Evolutionary conservation across 2,113 vertebrate genomes (phyloP).

Genomic region (Phyllostomus discolor): DNA sequence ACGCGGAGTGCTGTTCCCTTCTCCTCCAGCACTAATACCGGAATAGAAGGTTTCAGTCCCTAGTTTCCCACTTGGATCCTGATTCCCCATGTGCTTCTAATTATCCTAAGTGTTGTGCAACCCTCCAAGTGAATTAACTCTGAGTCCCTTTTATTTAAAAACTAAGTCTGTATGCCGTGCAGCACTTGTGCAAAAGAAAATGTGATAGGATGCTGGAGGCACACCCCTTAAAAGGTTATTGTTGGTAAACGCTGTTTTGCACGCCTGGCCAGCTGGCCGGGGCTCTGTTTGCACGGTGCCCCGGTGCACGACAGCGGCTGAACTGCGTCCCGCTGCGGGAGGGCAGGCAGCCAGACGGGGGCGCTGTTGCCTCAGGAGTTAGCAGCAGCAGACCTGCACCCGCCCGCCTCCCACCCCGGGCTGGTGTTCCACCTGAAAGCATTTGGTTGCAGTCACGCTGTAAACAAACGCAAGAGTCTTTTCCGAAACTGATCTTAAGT

Average conservation of each 20-base stretch:
- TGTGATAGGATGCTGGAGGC: not conserved
- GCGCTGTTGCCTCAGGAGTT: slow-evolving; percentile 4
- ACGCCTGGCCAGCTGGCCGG: not conserved
- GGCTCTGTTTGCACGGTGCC: not conserved
- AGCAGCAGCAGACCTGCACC: not conserved
- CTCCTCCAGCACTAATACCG: not conserved
- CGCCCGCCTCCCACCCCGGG: not conserved
- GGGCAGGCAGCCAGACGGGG: not conserved
- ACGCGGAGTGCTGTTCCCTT: not conserved
- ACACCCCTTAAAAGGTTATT: not conserved
- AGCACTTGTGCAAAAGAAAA: not conserved
- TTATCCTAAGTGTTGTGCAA: not conserved
- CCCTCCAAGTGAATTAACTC: not conserved
- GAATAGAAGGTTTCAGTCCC: not conserved
- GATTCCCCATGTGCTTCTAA: not conserved
- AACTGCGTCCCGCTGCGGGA: not conserved
- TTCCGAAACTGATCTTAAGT: not conserved
- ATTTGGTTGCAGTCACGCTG: not conserved
- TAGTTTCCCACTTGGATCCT: not conserved
- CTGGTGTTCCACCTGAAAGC: not conserved
- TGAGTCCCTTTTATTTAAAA: not conserved
- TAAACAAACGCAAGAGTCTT: not conserved
- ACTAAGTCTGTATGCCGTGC: not conserved
- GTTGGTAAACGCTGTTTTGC: not conserved
- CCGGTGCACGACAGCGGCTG: not conserved